Evolutionary conservation across 2,888 invertebrate genomes (phyloP), one percentile per base, ranked within the genome.

Genomic region (Zonitis immaculata): DNA sequence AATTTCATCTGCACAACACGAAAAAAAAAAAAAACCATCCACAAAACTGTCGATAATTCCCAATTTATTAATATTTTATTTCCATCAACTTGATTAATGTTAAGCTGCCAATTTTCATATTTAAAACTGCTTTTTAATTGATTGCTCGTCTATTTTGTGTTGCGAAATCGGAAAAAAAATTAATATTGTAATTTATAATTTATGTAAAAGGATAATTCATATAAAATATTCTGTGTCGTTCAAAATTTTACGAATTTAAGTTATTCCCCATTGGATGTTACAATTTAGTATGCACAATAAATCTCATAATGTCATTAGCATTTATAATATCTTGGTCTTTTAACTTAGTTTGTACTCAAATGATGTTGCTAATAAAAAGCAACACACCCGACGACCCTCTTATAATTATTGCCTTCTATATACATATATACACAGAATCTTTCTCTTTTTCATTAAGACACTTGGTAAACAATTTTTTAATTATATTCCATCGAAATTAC

Each of bases 291-390:
- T 60, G 63, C 62, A 62, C 63, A 60, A 65, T 65, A 64, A 64
- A 63, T 66, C 64, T 58, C 57, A 49, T 64, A 65, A 66, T 61
- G 60, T 56, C 62, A 66, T 66, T 66, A 66, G 63, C 64, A 66
- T 66, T 63, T 61, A 59, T 64, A 64, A 66, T 61, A 49, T 54
- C 52, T n/a, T 51, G 53, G 46, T 49, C 51, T 48, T 47, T 51
- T 57, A 57, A 57, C 54, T 51, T 57, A 57, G 54, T 57, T 57
- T 57, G 54, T 44, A 44, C 49, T 42, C 42, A n/a, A 46, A 32
- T 30, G 30, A 50, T 12, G 49, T 39, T 49, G 42, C 25, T 51
- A 51, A 51, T 51, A 55, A 55, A 51, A 55, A 51, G 44, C 27
- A 47, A n/a, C n/a, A 26, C 22, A 16, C 20, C 14, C 12, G 22